Conservation (phyloP, 2,113 vertebrate species). For the Alethe diademata region DNA sequence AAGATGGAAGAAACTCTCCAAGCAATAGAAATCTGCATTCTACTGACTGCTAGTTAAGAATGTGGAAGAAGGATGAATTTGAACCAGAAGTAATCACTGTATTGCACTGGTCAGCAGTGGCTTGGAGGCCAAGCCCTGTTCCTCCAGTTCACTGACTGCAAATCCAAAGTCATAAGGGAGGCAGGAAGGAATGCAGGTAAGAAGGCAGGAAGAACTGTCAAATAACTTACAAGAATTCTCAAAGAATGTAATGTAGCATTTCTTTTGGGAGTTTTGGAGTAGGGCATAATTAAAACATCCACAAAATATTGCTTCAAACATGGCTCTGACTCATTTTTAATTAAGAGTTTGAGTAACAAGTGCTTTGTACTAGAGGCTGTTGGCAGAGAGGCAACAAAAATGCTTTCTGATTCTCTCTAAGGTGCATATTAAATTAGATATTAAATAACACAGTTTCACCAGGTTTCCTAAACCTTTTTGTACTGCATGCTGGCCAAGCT, state of each 20-base stretch:
- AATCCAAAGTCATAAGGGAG: not conserved
- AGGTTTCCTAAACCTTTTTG: not conserved
- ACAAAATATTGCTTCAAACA: conserved; percentile 9
- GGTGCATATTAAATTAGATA: not conserved
- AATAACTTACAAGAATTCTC: not conserved
- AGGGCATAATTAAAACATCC: conserved; percentile 25
- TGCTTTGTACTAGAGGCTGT: conserved; percentile 2
- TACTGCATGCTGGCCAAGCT: not conserved
- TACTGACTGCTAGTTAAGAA: not conserved
- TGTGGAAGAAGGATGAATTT: not conserved
- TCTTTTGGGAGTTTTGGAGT: not conserved
- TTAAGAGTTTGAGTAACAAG: conserved; percentile 41
- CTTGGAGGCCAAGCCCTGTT: not conserved
- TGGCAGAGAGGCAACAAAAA: conserved; percentile 11
- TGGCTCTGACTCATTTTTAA: conserved; percentile 28
- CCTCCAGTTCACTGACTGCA: not conserved
- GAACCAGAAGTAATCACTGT: not conserved
- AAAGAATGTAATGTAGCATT: not conserved
- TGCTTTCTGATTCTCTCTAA: not conserved
- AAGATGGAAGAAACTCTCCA: not conserved
- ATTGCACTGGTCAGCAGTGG: not conserved
- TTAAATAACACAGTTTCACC: not conserved
- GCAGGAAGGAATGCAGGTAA: not conserved
- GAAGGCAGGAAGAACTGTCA: not conserved
- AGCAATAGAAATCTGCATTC: not conserved